Evolutionary conservation across 1,140 invertebrate species (phyloP), one percentile per base, ranked within the genome.

Genomic region (Saccostrea cuccullata): DNA sequence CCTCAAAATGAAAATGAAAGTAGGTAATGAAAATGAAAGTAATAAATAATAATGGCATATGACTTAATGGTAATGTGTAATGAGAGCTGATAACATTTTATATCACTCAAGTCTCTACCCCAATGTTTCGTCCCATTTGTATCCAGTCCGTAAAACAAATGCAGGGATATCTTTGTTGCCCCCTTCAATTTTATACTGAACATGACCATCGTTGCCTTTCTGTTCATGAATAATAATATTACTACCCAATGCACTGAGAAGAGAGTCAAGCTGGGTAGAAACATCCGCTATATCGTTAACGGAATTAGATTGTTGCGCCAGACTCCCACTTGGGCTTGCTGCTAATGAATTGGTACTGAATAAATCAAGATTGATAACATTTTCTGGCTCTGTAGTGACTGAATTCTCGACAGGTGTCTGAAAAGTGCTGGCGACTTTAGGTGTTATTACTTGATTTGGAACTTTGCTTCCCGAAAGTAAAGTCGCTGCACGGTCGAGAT

Each of bases 381-480:
- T 77, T 77, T 36, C 70, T 12, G 70, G 26, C 9, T 77, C 26
- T 13, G 2, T 36, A 30, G 30, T 15, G 0, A 13, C 12, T 13
- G 23, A 13, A 12, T 77, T 77, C 70, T 77, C 30, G 26, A 6
- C 30, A 30, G n/a, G 6, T 30, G 23, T 13, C 26, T 77, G 70
- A 36, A 77, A 20, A n/a, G 23, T 26, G 26, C 11, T 30, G 23
- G 70, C 70, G 12, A 30, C 70, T 77, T 77, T 30, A 5, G 70
- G 23, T 77, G 11, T 13, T 15, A 15, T 26, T 1, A 30, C 11
- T 4, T 77, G 70, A 26, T 77, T 30, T 30, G 70, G 70, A 77
- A 77, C 13, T 5, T 77, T 77, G 26, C 30, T 77, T 77, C 70
- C 70, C 70, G 70, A 77, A 77, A 77, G 70, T 30, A 77, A 77